Evolutionary conservation across 2,797 vertebrate species (phyloP).

Genomic region (Propithecus deckenii): DNA sequence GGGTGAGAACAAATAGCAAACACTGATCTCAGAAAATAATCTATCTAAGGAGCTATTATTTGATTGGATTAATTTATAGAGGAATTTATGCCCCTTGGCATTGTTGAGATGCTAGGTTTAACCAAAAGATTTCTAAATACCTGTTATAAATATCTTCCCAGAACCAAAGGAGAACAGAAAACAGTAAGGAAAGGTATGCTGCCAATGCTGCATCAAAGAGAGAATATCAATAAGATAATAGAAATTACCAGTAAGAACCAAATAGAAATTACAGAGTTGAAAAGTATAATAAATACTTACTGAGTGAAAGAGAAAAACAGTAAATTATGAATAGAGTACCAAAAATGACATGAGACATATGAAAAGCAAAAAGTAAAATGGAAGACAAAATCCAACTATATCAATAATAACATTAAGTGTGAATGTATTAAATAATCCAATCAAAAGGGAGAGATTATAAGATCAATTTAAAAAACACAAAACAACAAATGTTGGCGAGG

Average conservation of each 20-base stretch:
- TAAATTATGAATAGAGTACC: neutral
- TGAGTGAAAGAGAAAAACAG: neutral
- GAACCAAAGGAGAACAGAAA: neutral
- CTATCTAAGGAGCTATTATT: neutral
- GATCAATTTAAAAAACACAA: neutral
- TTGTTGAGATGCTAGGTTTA: neutral
- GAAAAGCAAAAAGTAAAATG: neutral
- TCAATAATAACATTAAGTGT: neutral
- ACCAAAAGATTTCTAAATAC: neutral
- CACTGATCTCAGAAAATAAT: neutral
- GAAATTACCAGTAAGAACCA: neutral
- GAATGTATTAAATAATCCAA: neutral
- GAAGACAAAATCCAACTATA: neutral
- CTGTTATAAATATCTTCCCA: neutral
- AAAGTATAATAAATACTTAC: neutral
- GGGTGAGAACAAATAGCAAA: neutral
- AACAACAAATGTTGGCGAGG: too few species aligned
- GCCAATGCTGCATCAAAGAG: neutral
- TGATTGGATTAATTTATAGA: neutral
- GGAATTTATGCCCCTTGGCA: neutral
- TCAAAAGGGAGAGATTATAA: neutral
- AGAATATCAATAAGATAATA: neutral
- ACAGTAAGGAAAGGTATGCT: neutral
- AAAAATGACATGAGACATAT: neutral
- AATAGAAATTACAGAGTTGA: too few species aligned